Conservation (phyloP, 2,888 invertebrate genomes). For the Idaea dimidiata region DNA sequence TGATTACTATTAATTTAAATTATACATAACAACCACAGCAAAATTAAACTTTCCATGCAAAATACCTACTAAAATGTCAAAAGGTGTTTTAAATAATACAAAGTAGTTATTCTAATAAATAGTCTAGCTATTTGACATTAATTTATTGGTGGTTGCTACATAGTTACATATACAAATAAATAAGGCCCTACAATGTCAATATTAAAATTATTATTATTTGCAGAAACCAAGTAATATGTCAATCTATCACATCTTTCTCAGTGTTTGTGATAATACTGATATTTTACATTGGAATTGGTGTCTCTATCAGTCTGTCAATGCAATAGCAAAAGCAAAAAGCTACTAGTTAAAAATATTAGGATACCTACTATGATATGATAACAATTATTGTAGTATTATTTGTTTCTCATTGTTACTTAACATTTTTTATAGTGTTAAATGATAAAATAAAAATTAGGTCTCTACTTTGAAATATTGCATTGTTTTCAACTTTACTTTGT, state of each 20-base stretch:
- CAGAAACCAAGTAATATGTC: constrained; percentile 38
- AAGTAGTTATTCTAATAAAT: not conserved
- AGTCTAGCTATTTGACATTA: not conserved
- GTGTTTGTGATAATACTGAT: constrained; percentile 6
- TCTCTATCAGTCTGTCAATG: constrained; percentile 24
- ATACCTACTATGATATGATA: not conserved
- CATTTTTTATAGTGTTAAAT: not conserved
- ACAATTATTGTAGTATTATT: not conserved
- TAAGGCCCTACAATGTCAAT: not conserved
- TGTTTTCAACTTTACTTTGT: constrained; percentile 45
- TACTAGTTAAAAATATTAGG: constrained; percentile 12
- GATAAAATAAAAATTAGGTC: not conserved
- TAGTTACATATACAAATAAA: not conserved
- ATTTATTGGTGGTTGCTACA: not conserved
- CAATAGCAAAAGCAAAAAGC: constrained; percentile 31
- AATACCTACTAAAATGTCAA: not conserved
- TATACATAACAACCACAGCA: not conserved
- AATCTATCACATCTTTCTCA: constrained; percentile 8
- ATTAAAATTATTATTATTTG: constrained; percentile 16
- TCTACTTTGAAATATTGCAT: constrained; percentile 25
- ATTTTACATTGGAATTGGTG: not conserved
- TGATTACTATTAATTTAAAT: constrained; percentile 2
- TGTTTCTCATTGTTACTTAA: not conserved
- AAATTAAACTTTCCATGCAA: not conserved
- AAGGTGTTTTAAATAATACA: not conserved